Evolutionary conservation across 2,888 invertebrate species (phyloP).

Genomic region (Belgica antarctica): DNA sequence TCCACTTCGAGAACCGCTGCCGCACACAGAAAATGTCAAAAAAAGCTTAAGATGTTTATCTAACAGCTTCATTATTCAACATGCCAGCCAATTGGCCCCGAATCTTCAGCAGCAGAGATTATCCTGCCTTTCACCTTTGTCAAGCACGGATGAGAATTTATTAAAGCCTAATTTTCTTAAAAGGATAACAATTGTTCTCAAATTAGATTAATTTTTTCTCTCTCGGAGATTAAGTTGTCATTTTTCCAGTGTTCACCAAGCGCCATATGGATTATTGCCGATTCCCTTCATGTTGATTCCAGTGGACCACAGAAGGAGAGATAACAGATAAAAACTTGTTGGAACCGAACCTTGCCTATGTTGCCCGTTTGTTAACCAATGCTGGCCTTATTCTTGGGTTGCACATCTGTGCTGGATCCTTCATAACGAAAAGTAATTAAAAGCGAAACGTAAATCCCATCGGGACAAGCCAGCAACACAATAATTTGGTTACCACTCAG

Average conservation of each 20-base stretch:
- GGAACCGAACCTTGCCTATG: too few relatives aligned
- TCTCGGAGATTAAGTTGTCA: constrained; percentile 37
- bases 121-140: neutral
- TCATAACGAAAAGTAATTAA: too few relatives aligned
- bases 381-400: too few relatives aligned
- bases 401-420: too few relatives aligned
- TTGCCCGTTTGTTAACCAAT: neutral
- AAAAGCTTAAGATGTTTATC: constrained; percentile 36
- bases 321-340: too few relatives aligned
- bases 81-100: neutral
- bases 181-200: constrained; percentile 36
- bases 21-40: neutral
- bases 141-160: neutral
- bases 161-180: constrained; percentile 5
- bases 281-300: constrained; percentile 5
- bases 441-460: too few relatives aligned
- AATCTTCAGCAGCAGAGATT: neutral
- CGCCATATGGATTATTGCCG: constrained; percentile 38
- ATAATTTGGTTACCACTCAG: too few relatives aligned
- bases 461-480: too few relatives aligned
- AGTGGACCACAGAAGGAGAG: too few relatives aligned
- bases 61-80: constrained; percentile 14
- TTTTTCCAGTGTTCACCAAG: constrained; percentile 22
- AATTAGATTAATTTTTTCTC: constrained; percentile 37
- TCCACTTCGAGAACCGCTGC: neutral